Conservation (phyloP, 2,888 invertebrate species). For the Drosophila gaucha region DNA sequence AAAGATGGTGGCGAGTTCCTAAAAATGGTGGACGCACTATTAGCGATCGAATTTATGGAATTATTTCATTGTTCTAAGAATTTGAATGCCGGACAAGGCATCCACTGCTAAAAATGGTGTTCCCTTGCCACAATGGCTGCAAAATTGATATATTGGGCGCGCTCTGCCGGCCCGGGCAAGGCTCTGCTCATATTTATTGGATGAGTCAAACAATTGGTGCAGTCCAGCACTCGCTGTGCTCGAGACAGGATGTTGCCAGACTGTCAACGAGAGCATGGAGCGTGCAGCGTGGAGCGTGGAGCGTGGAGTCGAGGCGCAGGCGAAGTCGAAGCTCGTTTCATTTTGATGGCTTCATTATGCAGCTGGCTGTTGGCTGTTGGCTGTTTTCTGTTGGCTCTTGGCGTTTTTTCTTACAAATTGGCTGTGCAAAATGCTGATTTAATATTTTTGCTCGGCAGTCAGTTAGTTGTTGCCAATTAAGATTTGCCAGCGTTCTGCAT, state of each 20-base stretch:
- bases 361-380: conserved; percentile 41
- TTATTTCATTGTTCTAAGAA: conserved; percentile 82
- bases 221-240: conserved; percentile 4
- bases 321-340: conserved; percentile 19
- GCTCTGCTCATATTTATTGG: conserved; percentile 70
- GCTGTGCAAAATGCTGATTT: conserved; percentile 74
- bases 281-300: not conserved
- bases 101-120: conserved; percentile 62
- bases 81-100: conserved; percentile 63
- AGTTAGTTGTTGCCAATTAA: conserved; percentile 67
- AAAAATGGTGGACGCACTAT: conserved; percentile 81
- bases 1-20: conserved; percentile 68
- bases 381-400: conserved; percentile 31
- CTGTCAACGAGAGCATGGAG: conserved; percentile 15
- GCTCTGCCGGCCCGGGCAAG: conserved; percentile 2
- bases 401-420: conserved; percentile 76
- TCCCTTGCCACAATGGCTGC: conserved; percentile 64
- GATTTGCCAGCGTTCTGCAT: conserved; percentile 48
- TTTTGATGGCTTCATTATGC: conserved; percentile 79
- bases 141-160: conserved; percentile 64
- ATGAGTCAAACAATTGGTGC: conserved; percentile 59
- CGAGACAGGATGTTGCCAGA: conserved; percentile 37
- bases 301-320: too few relatives aligned
- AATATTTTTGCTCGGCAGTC: conserved; percentile 59
- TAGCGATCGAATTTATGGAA: conserved; percentile 80